Evolutionary conservation across 2,113 vertebrate genomes (phyloP).

Genomic region (Muscicapa adusta): DNA sequence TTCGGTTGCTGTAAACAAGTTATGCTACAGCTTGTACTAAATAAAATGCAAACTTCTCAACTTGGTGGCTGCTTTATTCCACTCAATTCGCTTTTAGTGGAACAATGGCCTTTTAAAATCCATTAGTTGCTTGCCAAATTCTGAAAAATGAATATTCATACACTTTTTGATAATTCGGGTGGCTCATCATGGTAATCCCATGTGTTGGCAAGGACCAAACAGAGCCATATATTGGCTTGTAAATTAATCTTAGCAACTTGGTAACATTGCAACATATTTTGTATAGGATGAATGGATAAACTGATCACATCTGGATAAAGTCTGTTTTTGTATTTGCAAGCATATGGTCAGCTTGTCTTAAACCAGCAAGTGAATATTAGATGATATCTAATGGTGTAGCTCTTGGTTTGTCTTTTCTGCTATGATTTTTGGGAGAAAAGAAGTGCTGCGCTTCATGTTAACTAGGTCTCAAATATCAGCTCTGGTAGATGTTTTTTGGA

Average conservation of each 20-base stretch:
- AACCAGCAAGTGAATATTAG: background rate
- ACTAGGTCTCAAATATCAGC: background rate
- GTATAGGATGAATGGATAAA: background rate
- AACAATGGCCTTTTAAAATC: background rate
- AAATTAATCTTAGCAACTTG: background rate
- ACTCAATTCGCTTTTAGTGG: background rate
- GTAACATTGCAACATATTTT: background rate
- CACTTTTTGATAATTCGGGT: background rate
- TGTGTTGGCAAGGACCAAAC: background rate
- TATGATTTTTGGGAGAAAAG: background rate
- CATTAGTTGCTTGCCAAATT: background rate
- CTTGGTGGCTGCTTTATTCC: background rate
- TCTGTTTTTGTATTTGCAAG: background rate
- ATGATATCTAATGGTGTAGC: background rate
- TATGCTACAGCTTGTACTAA: background rate
- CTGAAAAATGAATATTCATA: background rate
- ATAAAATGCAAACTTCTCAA: background rate
- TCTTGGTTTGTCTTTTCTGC: background rate
- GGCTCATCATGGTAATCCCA: background rate
- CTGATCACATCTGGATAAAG: background rate
- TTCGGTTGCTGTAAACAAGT: background rate
- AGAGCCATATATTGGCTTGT: background rate
- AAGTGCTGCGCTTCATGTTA: background rate
- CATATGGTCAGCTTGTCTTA: background rate
- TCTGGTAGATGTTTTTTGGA: background rate